These are phyloP conservation scores for Chelonus formosanus DNA, from an alignment of 2,888 invertebrate genomes.

Conservation along the genomic window DNA sequence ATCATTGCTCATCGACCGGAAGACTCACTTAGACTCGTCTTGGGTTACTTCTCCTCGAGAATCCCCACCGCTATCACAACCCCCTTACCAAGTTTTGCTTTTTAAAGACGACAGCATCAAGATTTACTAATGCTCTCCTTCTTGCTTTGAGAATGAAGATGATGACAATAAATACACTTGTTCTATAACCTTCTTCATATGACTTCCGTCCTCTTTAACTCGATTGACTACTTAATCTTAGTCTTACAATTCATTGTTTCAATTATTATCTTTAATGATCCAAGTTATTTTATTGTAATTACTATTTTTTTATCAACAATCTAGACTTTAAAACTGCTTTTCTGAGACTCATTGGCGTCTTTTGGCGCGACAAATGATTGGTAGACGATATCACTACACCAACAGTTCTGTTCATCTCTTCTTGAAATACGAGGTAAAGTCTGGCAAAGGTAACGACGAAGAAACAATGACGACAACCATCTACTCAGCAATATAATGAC, in stretches of 20 bases:
- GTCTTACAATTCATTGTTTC: no score
- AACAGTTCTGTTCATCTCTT: not conserved
- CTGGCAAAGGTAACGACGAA: constrained; percentile 18
- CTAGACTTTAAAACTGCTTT: no score
- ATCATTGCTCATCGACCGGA: constrained; percentile 64
- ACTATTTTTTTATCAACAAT: no score
- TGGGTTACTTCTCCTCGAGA: constrained; percentile 61
- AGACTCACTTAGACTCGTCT: constrained; percentile 66
- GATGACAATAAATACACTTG: not conserved
- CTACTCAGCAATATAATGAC: not conserved
- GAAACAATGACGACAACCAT: not conserved
- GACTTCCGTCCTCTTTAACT: no score
- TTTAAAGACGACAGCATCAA: constrained; percentile 7
- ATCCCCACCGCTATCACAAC: not conserved
- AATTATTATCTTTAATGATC: no score
- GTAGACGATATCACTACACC: not conserved
- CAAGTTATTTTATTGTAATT: no score
- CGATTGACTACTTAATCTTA: no score
- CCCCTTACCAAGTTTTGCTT: constrained; percentile 7
- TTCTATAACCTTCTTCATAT: not conserved
- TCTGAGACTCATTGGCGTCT: not conserved
- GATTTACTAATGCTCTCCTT: constrained; percentile 11
- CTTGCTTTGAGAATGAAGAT: not conserved
- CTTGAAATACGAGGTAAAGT: constrained; percentile 17
- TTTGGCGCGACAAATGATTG: constrained; percentile 7